Base-by-base conservation (phyloP, 2,113 vertebrate genomes). In the Salvelinus alpinus region DNA sequence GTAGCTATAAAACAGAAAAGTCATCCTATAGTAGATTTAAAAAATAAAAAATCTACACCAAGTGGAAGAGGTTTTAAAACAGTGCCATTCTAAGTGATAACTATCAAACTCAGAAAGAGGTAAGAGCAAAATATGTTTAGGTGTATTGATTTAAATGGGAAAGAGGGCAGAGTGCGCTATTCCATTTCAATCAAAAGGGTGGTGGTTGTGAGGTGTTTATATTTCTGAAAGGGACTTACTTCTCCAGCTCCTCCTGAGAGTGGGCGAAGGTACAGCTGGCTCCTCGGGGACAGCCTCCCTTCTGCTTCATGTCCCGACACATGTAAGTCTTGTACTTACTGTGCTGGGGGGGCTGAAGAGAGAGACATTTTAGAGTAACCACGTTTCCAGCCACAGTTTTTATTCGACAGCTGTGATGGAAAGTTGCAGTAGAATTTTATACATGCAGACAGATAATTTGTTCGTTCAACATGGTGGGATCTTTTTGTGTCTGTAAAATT, bases 281-380 rank as follows among this genome's bases (percentile, higher is more conserved):
- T 66, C 98, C 98, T 5, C 98, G 94, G 70, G 98, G 98, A 88
- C 97, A 99, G 44, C 97, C 97, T 82, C 98, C 97, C 87, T 98
- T 96, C 89, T 98, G 97, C 85, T 99, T 98, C 97, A 99, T 98
- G 88, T 99, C 98, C 66, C 98, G 93, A 86, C 98, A 99, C 98
- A 99, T 99, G 82, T 99, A 99, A 0, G 97, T 99, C 91, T 99
- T 99, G 81, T 99, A 99, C 84, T 99, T 99, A 94, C 97, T 99
- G 90, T 98, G 97, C 90, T 99, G 98, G 72, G 96, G 96, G 83
- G 96, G 97, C 97, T 99, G 78, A 79, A 81, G 57, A 84, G 25
- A 83, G 82, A 64, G 60, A 25, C 65, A 1, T 24, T 20, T 18
- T n/a, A n/a, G 9, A 44, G 38, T 44, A 11, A 44, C 38, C 9